Base-by-base conservation (phyloP, 2,113 vertebrate species). In the Callionymus lyra region DNA sequence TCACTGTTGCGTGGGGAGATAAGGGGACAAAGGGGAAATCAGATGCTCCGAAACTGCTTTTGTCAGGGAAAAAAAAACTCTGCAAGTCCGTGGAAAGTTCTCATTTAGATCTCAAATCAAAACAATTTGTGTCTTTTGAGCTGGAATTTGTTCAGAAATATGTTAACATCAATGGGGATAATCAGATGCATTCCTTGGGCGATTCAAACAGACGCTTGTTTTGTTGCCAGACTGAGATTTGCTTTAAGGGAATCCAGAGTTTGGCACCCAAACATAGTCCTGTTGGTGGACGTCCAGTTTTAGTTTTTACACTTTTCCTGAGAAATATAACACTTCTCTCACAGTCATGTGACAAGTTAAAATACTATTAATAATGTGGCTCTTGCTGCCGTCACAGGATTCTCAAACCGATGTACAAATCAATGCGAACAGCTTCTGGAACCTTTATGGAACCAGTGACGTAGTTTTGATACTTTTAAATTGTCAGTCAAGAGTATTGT, bases 21-120 rank as follows among this genome's bases (percentile, higher is more conserved):
- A 79, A 80, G 68, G 62, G 75, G 76, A 84, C 81, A 83, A 85
- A 86, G 68, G 75, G 72, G 55, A 65, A 17, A 68, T 64, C 52
- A 68, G 71, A 65, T 64, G 72, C 68, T 77, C 70, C 17, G 17
- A 31, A 64, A 42, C 48, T 9, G 44, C 69, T 59, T 74, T 56
- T 68, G 51, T 73, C 36, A 39, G 21, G 21, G 21, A 8, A 44
- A 41, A 11, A 58, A 33, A 9, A 57, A 65, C 38, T 56, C 51
- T 53, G 50, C 50, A 19, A 44, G 63, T 52, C 50, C 44, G 52
- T 49, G 42, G 65, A 63, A 70, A 71, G 50, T 48, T 38, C 53
- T 68, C 65, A 60, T 74, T 77, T 68, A 62, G 57, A 53, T 63
- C 50, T 13, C 15, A 19, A 19, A 60, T 40, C 47, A 55, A 69